Evolutionary conservation across 2,113 vertebrate genomes (phyloP).

Genomic region (Xiphias gladius): DNA sequence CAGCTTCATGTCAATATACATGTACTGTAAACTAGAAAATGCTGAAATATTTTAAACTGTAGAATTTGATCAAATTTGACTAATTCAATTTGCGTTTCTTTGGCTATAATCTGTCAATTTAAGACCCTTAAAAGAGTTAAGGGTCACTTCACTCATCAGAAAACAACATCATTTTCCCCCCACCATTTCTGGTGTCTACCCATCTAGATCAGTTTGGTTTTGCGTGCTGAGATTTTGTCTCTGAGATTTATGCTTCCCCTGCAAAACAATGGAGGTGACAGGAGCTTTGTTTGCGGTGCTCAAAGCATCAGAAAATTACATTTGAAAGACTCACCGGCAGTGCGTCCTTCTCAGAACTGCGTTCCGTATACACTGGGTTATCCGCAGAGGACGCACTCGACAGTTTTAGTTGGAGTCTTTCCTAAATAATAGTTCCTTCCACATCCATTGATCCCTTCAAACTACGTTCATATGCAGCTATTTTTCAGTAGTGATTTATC

Average conservation of each 20-base stretch:
- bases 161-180: not conserved
- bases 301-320: slow-evolving; percentile 31
- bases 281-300: slow-evolving; percentile 42
- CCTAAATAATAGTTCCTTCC: slow-evolving; percentile 13
- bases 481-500: not conserved
- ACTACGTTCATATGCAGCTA: not conserved
- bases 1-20: slow-evolving; percentile 32
- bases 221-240: slow-evolving; percentile 2
- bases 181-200: not conserved
- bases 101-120: not conserved
- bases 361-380: slow-evolving; percentile 8
- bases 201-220: slow-evolving; percentile 26
- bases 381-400: slow-evolving; percentile 4
- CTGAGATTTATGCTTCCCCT: slow-evolving; percentile 32
- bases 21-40: not conserved
- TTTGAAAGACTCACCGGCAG: slow-evolving; percentile 26
- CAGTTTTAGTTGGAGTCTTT: slow-evolving; percentile 6
- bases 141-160: slow-evolving; percentile 21
- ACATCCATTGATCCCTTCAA: not conserved
- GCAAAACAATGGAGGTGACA: slow-evolving; percentile 24
- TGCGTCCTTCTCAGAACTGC: slow-evolving; percentile 14
- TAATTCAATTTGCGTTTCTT: not conserved
- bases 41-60: not conserved
- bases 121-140: not conserved
- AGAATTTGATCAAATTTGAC: not conserved